Percentiles rank a stretch among this genome's conserved stretches.
phyloP scores from a whole-genome alignment of 2,888 invertebrate species.

The Arge pagana region DNA sequence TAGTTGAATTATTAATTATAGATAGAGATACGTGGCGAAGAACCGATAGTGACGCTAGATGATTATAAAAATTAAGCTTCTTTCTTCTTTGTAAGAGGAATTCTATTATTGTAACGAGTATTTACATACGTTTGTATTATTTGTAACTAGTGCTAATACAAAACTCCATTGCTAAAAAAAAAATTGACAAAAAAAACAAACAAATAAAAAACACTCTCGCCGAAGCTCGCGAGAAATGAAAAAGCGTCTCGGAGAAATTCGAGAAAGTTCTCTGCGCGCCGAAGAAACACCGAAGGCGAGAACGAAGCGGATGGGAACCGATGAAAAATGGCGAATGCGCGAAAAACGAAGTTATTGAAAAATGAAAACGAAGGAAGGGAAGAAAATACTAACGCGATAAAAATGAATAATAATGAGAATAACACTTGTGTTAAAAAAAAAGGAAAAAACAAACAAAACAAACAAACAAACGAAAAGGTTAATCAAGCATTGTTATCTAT shows the following conservation, averaged over 20 bases:
- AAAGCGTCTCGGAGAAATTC: too few species aligned
- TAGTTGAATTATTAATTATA: constrained; percentile 18
- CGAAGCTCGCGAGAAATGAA: too few species aligned
- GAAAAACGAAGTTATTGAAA: constrained; percentile 19
- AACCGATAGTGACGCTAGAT: constrained; percentile 53
- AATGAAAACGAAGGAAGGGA: constrained; percentile 27
- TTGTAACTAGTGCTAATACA: constrained; percentile 56
- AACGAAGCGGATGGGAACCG: constrained; percentile 1
- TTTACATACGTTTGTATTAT: constrained; percentile 57
- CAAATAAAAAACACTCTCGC: constrained; percentile 16
- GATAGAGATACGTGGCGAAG: constrained; percentile 1
- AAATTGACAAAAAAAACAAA: constrained; percentile 28
- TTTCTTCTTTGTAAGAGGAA: constrained; percentile 46
- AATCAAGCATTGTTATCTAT: constrained; percentile 59
- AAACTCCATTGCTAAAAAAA: constrained; percentile 48
- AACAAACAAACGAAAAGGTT: constrained; percentile 49
- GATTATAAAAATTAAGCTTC: constrained; percentile 54
- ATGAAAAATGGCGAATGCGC: constrained; percentile 18
- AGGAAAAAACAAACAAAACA: constrained; percentile 31
- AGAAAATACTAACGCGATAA: constrained; percentile 23
- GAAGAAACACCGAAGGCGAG: neutral
- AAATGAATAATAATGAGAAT: constrained; percentile 19
- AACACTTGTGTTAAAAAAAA: constrained; percentile 24
- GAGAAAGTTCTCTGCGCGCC: too few species aligned
- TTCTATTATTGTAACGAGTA: constrained; percentile 50